Evolutionary conservation across 2,888 invertebrate species (phyloP).

Genomic region (Drosophila nigricruria): DNA sequence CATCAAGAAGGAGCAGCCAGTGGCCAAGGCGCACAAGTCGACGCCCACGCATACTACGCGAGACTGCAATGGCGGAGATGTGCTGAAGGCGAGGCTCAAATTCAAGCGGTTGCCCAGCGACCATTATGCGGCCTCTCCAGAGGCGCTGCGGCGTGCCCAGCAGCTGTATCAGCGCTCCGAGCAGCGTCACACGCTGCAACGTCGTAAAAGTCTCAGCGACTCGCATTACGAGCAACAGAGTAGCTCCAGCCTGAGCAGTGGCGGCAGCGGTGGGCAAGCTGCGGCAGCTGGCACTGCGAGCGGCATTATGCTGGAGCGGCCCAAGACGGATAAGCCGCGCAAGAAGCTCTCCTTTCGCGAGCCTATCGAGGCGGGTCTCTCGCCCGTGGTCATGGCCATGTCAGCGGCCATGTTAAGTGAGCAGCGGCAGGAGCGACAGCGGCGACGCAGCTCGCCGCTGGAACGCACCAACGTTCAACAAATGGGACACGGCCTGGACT

Average conservation of each 20-base stretch:
- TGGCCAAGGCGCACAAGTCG: conserved; percentile 59
- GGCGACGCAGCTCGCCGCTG: conserved; percentile 76
- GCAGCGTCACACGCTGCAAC: conserved; percentile 67
- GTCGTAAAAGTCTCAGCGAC: conserved; percentile 81
- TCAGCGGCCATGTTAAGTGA: conserved; percentile 40
- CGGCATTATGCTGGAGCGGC: conserved; percentile 75
- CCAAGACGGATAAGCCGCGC: conserved; percentile 87
- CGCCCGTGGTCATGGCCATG: conserved; percentile 40
- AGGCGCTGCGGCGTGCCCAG: conserved; percentile 74
- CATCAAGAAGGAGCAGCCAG: conserved; percentile 84
- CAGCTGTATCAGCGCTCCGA: conserved; percentile 74
- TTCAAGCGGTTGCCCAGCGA: conserved; percentile 73
- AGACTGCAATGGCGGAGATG: conserved; percentile 47
- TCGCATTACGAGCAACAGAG: conserved; percentile 65
- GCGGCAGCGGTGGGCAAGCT: conserved; percentile 86
- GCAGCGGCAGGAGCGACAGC: conserved; percentile 58
- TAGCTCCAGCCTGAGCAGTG: conserved; percentile 81
- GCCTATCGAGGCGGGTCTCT: conserved; percentile 86
- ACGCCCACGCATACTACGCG: not conserved
- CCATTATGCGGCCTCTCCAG: conserved; percentile 59
- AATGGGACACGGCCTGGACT: conserved; percentile 35
- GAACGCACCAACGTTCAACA: conserved; percentile 47
- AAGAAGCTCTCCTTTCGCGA: conserved; percentile 95
- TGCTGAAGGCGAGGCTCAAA: conserved; percentile 77
- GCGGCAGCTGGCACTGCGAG: conserved; percentile 56